These are phyloP conservation scores for Chrysolina oricalcia DNA, from an alignment of 2,888 invertebrate species.

Conservation along the genomic window DNA sequence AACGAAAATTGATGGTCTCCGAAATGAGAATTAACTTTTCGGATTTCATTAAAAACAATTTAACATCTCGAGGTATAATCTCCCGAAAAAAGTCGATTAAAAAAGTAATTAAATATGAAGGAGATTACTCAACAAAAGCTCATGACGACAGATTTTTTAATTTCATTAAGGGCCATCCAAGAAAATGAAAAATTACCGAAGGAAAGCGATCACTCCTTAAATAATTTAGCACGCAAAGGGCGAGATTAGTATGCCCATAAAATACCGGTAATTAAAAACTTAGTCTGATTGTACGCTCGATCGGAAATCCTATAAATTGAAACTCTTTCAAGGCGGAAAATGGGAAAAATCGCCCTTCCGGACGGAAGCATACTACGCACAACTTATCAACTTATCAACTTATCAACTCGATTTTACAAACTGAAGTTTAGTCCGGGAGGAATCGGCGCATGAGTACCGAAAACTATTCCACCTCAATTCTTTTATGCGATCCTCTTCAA, in stretches of 20 bases:
- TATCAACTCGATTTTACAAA: background rate
- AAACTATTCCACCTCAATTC: too few species aligned
- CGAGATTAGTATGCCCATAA: slow-evolving; percentile 57
- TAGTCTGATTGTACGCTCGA: slow-evolving; percentile 64
- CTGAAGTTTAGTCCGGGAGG: too few species aligned
- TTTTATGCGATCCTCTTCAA: too few species aligned
- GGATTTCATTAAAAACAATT: slow-evolving; percentile 54
- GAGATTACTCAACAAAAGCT: slow-evolving; percentile 58
- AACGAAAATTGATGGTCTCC: slow-evolving; percentile 24
- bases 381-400: slow-evolving; percentile 5
- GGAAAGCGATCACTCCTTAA: slow-evolving; percentile 65
- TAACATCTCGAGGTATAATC: slow-evolving; percentile 51
- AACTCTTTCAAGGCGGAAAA: slow-evolving; percentile 23
- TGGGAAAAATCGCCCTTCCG: background rate
- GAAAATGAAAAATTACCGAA: slow-evolving; percentile 64
- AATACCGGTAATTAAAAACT: slow-evolving; percentile 68
- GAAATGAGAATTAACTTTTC: slow-evolving; percentile 44
- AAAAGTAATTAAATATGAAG: slow-evolving; percentile 63
- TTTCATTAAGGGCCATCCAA: slow-evolving; percentile 62
- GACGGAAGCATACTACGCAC: background rate
- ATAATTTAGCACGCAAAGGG: slow-evolving; percentile 64
- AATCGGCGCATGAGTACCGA: too few species aligned
- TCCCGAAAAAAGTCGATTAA: slow-evolving; percentile 58
- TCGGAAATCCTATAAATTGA: slow-evolving; percentile 67
- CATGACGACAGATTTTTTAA: slow-evolving; percentile 62